phyloP scores from a whole-genome alignment of 2,113 vertebrate genomes.

The Cheirogaleus medius region DNA sequence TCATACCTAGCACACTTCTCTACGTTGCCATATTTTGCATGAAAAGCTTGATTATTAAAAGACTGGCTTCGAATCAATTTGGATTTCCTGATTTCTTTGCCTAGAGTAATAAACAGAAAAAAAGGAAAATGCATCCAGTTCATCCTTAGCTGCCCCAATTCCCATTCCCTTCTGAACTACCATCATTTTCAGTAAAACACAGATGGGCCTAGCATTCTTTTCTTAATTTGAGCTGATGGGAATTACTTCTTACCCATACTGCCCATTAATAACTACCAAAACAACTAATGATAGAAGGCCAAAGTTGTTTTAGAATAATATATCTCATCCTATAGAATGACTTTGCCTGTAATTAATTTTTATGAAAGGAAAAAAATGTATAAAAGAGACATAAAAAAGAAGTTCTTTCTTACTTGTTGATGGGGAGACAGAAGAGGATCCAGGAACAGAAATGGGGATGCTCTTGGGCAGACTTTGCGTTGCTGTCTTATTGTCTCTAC shows the following conservation, averaged over 20 bases:
- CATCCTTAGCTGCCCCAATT: background rate
- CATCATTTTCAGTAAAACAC: background rate
- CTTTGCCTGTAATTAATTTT: background rate
- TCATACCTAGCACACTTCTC: slow-evolving; percentile 91
- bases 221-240: background rate
- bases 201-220: background rate
- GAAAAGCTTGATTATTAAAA: slow-evolving; percentile 92
- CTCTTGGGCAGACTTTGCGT: slow-evolving; percentile 86
- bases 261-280: background rate
- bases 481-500: slow-evolving; percentile 91
- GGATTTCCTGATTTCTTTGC: slow-evolving; percentile 94
- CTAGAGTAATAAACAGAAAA: slow-evolving; percentile 81
- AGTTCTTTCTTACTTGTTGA: slow-evolving; percentile 83
- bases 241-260: background rate
- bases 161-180: background rate
- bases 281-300: background rate
- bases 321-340: background rate
- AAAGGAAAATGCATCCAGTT: slow-evolving; percentile 30
- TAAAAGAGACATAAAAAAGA: background rate
- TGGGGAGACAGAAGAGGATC: slow-evolving; percentile 80
- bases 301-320: background rate
- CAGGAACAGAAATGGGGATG: slow-evolving; percentile 87
- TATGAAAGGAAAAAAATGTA: background rate
- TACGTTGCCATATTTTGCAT: slow-evolving; percentile 90
- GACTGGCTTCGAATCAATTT: slow-evolving; percentile 96